Conservation (phyloP, 2,113 vertebrate genomes). For the Emydura subglobosa region DNA sequence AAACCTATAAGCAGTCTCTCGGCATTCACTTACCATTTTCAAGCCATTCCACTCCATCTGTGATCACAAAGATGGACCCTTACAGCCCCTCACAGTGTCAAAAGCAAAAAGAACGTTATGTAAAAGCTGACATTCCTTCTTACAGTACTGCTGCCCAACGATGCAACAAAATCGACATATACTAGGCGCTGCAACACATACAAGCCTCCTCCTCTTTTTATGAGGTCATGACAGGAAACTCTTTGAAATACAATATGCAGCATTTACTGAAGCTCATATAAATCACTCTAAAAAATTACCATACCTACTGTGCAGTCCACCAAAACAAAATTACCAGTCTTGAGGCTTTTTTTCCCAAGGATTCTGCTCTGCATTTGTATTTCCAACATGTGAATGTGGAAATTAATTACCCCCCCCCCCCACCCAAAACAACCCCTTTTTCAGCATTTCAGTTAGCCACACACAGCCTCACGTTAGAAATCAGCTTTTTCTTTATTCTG, state of each 20-base stretch:
- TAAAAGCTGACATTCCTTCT: slow-evolving; percentile 97
- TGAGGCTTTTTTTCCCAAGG: slow-evolving; percentile 30
- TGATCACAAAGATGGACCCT: slow-evolving; percentile 93
- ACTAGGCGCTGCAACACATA: slow-evolving; percentile 92
- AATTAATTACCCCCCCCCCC: slow-evolving; percentile 59
- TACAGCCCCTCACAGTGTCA: slow-evolving; percentile 86
- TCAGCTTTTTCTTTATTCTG: slow-evolving; percentile 78
- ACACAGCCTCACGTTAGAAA: slow-evolving; percentile 76
- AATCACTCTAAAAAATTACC: slow-evolving; percentile 87
- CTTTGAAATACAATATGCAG: slow-evolving; percentile 88
- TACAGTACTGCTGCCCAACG: slow-evolving; percentile 95
- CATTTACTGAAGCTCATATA: slow-evolving; percentile 91
- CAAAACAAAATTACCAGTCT: slow-evolving; percentile 75
- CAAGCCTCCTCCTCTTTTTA: slow-evolving; percentile 96
- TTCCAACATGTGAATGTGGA: slow-evolving; percentile 77
- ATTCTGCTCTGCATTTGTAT: slow-evolving; percentile 65
- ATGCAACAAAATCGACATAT: slow-evolving; percentile 94
- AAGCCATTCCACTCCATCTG: slow-evolving; percentile 99
- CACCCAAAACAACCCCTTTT: slow-evolving; percentile 60
- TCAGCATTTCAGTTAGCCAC: slow-evolving; percentile 70
- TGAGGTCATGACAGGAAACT: slow-evolving; percentile 96
- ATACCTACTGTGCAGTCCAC: slow-evolving; percentile 83
- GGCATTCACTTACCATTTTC: slow-evolving; percentile 97
- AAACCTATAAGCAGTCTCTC: slow-evolving; percentile 73
- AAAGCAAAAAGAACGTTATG: slow-evolving; percentile 90